Base-by-base conservation (phyloP, 2,888 invertebrate species). In the Oithona nana region DNA sequence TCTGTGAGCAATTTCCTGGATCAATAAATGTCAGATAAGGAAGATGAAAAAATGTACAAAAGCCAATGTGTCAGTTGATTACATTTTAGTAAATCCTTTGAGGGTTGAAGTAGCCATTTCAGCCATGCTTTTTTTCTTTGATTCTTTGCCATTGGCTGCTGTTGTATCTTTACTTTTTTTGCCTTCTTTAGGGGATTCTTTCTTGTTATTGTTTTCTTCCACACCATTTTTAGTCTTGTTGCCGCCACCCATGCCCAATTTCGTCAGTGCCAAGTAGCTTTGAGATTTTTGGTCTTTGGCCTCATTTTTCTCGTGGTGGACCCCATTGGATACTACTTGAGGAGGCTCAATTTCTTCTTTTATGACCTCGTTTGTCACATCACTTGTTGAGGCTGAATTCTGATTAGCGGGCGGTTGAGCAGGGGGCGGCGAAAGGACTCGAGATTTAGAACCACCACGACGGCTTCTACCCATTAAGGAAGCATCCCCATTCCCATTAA, bases 251-350 rank as follows among this genome's bases (percentile, higher is more conserved):
- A 57, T 57, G 16, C 57, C 57, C 26, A 59, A 50, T 8, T 48
- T 50, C 24, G 59, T 59, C 11, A 59, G 28, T 4, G 59, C 59
- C 6, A 59, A 26, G 49, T 59, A 59, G 24, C 50, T 50, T 28
- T 49, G 48, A 2, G 28, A 24, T 16, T 1, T 28, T 59, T 1
- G n/a, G 1, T 11, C 4, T 20, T 54, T 54, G 3, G 8, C 49
- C n/a, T 20, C 59, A 30, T 30, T 57, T 57, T 2, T 20, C 6
- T 28, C 20, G 1, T 6, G 11, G 4, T 13, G 4, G 1, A n/a
- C 22, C 24, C 59, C 59, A 57, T 57, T 57, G 3, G 39, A 11
- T 6, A 28, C 57, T n/a, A n/a, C n/a, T 22, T 28, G 20, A 24
- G 1, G 24, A 22, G 4, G 24, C 4, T 59, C 50, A 3, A 26